phyloP scores from a whole-genome alignment of 1,140 invertebrate species.

The Drosophila nigrodunni region DNA sequence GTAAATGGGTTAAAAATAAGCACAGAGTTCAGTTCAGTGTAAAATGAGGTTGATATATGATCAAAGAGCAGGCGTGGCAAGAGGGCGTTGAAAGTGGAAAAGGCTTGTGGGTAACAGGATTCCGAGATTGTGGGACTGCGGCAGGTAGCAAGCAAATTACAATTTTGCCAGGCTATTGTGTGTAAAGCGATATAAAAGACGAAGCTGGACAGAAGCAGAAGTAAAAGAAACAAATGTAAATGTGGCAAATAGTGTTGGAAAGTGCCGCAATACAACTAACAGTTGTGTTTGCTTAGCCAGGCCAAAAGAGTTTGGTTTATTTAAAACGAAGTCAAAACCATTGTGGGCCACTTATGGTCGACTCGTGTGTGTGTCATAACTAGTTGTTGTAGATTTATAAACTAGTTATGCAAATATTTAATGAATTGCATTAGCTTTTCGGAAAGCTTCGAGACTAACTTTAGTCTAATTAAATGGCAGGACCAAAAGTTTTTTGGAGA shows the following conservation, averaged over 20 bases:
- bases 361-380: constrained; percentile 44
- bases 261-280: constrained; percentile 4
- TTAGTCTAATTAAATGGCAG: constrained; percentile 75
- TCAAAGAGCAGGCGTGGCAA: not conserved
- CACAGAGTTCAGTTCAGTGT: constrained; percentile 4
- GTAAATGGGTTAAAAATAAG: constrained; percentile 12
- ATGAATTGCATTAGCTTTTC: constrained; percentile 72
- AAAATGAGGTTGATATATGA: constrained; percentile 53
- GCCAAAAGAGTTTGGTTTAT: constrained; percentile 26
- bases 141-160: constrained; percentile 18
- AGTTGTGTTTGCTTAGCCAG: constrained; percentile 8
- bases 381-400: constrained; percentile 28
- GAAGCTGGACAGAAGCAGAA: constrained; percentile 3
- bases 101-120: too few relatives aligned
- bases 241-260: constrained; percentile 1
- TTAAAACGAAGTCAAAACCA: constrained; percentile 36
- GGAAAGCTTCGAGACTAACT: constrained; percentile 46
- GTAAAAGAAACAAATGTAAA: constrained; percentile 11
- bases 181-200: not conserved
- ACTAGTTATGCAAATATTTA: constrained; percentile 64
- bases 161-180: constrained; percentile 3
- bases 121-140: not conserved
- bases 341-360: constrained; percentile 24
- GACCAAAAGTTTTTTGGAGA: constrained; percentile 50
- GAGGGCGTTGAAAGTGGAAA: not conserved